These are phyloP conservation scores for Enteromius viviparus DNA, from an alignment of 2,797 vertebrate genomes.

Conservation along the genomic window DNA sequence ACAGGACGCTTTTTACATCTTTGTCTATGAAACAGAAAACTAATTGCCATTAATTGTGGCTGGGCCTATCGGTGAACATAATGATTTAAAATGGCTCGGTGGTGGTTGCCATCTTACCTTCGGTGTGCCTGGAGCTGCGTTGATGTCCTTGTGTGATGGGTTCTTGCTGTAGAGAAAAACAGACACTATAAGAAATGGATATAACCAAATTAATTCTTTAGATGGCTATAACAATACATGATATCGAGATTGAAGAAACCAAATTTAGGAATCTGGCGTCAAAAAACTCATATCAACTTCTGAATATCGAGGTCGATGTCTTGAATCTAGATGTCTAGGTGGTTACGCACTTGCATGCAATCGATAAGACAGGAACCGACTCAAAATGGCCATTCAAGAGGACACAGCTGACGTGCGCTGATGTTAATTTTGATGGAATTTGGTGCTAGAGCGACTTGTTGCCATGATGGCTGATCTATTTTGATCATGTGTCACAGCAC, in stretches of 20 bases:
- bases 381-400: not conserved
- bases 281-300: not conserved
- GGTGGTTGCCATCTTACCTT: constrained; percentile 84
- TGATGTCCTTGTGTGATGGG: constrained; percentile 88
- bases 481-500: constrained; percentile 35
- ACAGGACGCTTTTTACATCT: constrained; percentile 44
- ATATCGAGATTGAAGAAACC: not conserved
- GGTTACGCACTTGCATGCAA: not conserved
- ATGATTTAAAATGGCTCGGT: constrained; percentile 25
- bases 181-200: constrained; percentile 11
- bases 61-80: constrained; percentile 40
- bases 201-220: not conserved
- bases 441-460: constrained; percentile 1
- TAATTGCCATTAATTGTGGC: constrained; percentile 54
- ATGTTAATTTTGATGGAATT: constrained; percentile 10
- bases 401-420: not conserved
- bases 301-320: not conserved
- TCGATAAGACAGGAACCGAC: constrained; percentile 4
- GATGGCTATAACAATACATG: constrained; percentile 3
- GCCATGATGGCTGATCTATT: constrained; percentile 16
- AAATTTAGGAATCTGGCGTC: not conserved
- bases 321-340: not conserved
- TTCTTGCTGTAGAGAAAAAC: constrained; percentile 85
- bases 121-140: constrained; percentile 89
- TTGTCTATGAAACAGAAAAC: constrained; percentile 50